Evolutionary conservation across 1,140 invertebrate species (phyloP), one percentile per base, ranked within the genome.

Genomic region (Delia radicum): DNA sequence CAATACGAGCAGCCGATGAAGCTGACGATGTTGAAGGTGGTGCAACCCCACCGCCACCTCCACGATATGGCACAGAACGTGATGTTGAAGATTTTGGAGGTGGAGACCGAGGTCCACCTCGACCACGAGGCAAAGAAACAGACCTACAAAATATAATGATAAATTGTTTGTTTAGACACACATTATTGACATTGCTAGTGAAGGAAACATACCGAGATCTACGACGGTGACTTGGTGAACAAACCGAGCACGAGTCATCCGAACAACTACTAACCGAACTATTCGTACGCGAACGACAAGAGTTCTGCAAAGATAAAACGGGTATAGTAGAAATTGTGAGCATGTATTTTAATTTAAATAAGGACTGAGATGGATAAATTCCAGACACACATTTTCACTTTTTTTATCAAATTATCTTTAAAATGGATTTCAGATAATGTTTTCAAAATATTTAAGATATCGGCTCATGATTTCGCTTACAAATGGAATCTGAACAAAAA

Each of bases 241-340:
- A 94, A 3, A 94, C 91, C 0, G 93, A 93, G 82, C 94, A 95
- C 0, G 93, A 94, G 82, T 93, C 91, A 80, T 94, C 93, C 0
- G 93, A 94, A 79, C 93, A 94, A 78, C 92, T 93, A 85, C 93
- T 94, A 21, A 91, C 89, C 0, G 92, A 93, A 73, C 93, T 93
- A 1, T 92, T 90, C 0, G 90, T 90, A 13, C 87, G 87, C 24
- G 90, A 91, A 37, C 84, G 82, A 77, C 84, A 82, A 33, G 84
- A 80, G 69, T 80, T 81, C 84, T 85, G 61, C 2, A 65, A 15
- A 15, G 21, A 65, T 37, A 46, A 42, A 61, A 55, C n/a, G n/a
- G n/a, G n/a, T n/a, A n/a, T n/a, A n/a, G n/a, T n/a, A n/a, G n/a
- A n/a, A 74, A 63, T 37, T 15, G 13, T 13, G 42, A 31, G 5